Conservation (phyloP, 2,113 vertebrate genomes). For the Myotis davidii region DNA sequence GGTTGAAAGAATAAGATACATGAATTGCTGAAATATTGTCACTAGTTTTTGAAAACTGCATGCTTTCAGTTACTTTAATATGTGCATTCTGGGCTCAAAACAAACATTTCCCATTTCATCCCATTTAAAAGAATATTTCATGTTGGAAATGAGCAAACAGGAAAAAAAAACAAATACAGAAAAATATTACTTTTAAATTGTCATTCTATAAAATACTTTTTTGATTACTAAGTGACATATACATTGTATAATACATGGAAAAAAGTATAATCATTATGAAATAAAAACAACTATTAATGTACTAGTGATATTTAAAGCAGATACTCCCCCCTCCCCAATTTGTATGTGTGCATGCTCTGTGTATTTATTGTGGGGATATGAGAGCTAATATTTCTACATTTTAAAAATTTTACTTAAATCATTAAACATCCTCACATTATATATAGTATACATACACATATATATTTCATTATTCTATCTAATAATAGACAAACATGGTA, state of each 20-base stretch:
- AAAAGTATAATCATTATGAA: neutral
- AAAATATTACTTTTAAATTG: neutral
- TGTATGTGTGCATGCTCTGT: neutral
- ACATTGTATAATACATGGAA: neutral
- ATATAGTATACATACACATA: neutral
- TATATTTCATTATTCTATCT: neutral
- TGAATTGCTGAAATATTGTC: neutral
- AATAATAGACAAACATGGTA: no score
- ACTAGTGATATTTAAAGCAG: neutral
- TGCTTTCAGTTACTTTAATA: constrained; percentile 3
- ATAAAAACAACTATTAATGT: neutral
- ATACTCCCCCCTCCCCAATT: neutral
- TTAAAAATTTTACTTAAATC: neutral
- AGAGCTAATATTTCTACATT: neutral
- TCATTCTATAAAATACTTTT: constrained; percentile 3
- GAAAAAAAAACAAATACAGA: neutral
- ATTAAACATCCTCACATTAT: neutral
- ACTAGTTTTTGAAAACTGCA: neutral
- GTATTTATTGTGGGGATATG: neutral
- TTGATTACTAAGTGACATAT: neutral
- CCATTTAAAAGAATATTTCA: neutral
- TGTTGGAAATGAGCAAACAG: neutral
- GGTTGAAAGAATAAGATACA: neutral
- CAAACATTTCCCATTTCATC: constrained; percentile 6
- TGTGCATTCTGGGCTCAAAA: neutral